phyloP scores from a whole-genome alignment of 2,888 invertebrate species.

The Chrysina gloriosa region DNA sequence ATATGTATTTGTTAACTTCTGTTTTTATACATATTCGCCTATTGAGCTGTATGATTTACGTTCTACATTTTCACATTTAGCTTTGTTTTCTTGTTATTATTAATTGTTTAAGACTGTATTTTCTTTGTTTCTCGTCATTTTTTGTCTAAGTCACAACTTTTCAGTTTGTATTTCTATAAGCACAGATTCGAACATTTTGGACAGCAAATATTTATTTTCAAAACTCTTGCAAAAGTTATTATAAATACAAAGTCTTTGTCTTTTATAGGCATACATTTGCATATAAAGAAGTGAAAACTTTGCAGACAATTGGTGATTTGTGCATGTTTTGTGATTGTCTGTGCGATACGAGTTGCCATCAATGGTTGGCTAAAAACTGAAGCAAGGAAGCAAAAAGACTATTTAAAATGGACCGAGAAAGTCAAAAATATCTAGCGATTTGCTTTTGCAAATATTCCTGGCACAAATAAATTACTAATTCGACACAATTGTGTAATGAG shows the following conservation, averaged over 20 bases:
- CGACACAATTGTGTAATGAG: no score
- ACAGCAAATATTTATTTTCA: slow-evolving; percentile 41
- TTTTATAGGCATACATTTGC: slow-evolving; percentile 22
- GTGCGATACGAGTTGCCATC: slow-evolving; percentile 61
- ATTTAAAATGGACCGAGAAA: no score
- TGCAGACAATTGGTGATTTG: slow-evolving; percentile 55
- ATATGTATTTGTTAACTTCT: slow-evolving; percentile 37
- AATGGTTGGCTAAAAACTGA: slow-evolving; percentile 57
- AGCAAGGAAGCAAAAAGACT: no score
- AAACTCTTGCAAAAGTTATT: slow-evolving; percentile 43
- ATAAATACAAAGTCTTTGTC: slow-evolving; percentile 40
- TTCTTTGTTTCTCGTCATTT: slow-evolving; percentile 43
- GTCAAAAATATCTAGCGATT: no score
- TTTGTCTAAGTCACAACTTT: slow-evolving; percentile 39
- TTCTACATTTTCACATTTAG: slow-evolving; percentile 43
- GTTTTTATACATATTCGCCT: slow-evolving; percentile 27
- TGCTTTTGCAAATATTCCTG: no score
- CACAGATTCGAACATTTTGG: slow-evolving; percentile 48
- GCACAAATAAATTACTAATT: no score
- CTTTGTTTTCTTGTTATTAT: slow-evolving; percentile 32
- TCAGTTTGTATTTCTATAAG: slow-evolving; percentile 35
- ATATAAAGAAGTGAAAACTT: slow-evolving; percentile 46
- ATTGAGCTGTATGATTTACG: slow-evolving; percentile 37
- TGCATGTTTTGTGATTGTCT: slow-evolving; percentile 62
- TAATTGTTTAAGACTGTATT: slow-evolving; percentile 51